phyloP scores from a whole-genome alignment of 2,113 vertebrate species.

The Apodemus speciosus region DNA sequence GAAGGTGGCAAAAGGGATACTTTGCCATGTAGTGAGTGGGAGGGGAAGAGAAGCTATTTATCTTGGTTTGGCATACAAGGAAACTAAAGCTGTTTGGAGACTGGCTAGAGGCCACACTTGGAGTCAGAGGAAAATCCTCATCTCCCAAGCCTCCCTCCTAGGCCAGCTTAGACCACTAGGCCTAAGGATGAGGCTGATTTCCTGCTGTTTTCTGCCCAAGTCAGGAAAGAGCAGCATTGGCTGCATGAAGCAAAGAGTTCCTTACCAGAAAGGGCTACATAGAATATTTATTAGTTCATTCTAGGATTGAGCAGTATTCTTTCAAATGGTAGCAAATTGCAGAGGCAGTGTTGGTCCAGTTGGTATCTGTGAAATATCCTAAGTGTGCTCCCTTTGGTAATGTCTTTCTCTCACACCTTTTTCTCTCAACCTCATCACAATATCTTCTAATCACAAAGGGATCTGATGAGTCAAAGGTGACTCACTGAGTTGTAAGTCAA shows the following conservation, averaged over 20 bases:
- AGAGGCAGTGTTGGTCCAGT: neutral
- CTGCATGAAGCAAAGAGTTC: neutral
- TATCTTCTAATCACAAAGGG: conserved; percentile 31
- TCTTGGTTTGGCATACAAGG: conserved; percentile 70
- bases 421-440: neutral
- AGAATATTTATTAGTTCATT: neutral
- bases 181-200: neutral
- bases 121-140: conserved; percentile 52
- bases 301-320: neutral
- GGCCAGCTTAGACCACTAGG: neutral
- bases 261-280: neutral
- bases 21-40: neutral
- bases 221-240: neutral
- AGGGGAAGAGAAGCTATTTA: conserved; percentile 56
- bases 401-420: neutral
- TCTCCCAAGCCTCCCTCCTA: neutral
- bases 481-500: conserved; percentile 18
- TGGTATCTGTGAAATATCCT: neutral
- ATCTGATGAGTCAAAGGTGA: neutral
- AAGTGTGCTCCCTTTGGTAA: neutral
- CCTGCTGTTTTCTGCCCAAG: neutral
- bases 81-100: conserved; percentile 52
- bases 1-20: neutral
- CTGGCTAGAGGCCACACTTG: conserved; percentile 55
- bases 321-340: neutral